phyloP scores from a whole-genome alignment of 2,888 invertebrate species.

The Smittia sp. region DNA sequence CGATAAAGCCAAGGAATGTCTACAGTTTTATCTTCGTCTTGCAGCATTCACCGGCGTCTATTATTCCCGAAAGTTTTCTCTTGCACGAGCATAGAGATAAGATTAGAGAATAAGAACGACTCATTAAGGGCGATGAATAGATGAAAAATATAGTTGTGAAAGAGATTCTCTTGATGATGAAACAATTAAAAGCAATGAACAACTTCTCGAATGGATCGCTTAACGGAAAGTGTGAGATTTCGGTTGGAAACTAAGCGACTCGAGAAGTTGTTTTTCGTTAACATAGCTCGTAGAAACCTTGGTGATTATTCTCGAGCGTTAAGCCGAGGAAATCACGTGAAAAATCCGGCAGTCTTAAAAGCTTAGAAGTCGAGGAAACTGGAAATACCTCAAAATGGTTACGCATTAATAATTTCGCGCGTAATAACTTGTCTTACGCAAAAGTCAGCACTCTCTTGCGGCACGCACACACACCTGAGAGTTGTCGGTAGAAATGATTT shows the following conservation, averaged over 20 bases:
- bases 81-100: slow-evolving; percentile 1
- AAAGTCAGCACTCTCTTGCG: neutral
- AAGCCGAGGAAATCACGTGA: slow-evolving; percentile 3
- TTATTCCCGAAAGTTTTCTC: neutral
- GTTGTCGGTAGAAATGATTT: neutral
- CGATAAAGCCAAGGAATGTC: neutral
- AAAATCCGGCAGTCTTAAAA: neutral
- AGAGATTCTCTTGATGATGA: neutral
- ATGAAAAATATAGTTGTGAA: neutral
- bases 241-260: no score
- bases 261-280: neutral
- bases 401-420: slow-evolving; percentile 19
- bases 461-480: neutral
- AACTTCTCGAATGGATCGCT: neutral
- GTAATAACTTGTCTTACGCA: neutral
- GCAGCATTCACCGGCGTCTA: slow-evolving; percentile 8
- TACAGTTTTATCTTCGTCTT: neutral
- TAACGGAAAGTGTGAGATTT: no score
- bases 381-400: neutral
- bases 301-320: neutral
- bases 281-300: neutral
- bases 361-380: slow-evolving; percentile 1
- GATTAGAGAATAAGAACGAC: slow-evolving; percentile 5
- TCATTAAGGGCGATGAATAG: slow-evolving; percentile 15
- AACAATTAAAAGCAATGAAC: neutral